Percentiles rank a stretch among this genome's conserved stretches.
phyloP scores from a whole-genome alignment of 2,113 vertebrate species.

The Thymallus thymallus region DNA sequence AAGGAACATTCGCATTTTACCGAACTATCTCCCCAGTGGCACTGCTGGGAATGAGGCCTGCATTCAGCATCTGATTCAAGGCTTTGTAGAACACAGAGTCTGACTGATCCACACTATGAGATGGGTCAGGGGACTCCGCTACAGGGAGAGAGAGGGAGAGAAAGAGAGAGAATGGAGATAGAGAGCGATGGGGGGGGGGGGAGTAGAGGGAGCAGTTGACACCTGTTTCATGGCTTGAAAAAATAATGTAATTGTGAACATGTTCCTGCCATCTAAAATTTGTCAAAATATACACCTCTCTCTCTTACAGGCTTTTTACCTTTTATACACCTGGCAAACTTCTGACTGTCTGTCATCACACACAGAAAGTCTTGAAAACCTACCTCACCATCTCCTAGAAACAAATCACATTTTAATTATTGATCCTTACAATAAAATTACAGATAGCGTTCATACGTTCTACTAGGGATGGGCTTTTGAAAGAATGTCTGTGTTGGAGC shows the following conservation, averaged over 20 bases:
- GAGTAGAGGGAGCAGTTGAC: background rate
- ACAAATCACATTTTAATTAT: background rate
- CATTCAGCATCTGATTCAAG: constrained; percentile 3
- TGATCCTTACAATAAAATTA: background rate
- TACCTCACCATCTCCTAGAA: constrained; percentile 21
- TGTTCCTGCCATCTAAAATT: too few relatives aligned
- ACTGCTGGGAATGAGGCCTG: background rate
- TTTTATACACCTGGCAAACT: constrained; percentile 7
- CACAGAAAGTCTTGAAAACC: constrained; percentile 28
- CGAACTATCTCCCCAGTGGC: constrained; percentile 7
- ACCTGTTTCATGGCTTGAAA: too few relatives aligned
- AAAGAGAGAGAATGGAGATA: background rate
- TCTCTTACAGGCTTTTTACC: background rate
- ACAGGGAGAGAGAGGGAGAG: background rate
- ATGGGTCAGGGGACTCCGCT: background rate
- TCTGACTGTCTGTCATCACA: constrained; percentile 13
- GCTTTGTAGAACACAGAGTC: constrained; percentile 20
- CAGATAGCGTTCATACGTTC: background rate
- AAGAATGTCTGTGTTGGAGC: too few relatives aligned
- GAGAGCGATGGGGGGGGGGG: too few relatives aligned
- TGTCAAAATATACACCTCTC: too few relatives aligned
- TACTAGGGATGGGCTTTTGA: too few relatives aligned
- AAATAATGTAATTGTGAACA: background rate
- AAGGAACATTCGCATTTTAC: background rate
- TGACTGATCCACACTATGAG: background rate